These are phyloP conservation scores for Melipona quadrifasciata DNA, from an alignment of 1,140 invertebrate genomes.

Conservation along the genomic window DNA sequence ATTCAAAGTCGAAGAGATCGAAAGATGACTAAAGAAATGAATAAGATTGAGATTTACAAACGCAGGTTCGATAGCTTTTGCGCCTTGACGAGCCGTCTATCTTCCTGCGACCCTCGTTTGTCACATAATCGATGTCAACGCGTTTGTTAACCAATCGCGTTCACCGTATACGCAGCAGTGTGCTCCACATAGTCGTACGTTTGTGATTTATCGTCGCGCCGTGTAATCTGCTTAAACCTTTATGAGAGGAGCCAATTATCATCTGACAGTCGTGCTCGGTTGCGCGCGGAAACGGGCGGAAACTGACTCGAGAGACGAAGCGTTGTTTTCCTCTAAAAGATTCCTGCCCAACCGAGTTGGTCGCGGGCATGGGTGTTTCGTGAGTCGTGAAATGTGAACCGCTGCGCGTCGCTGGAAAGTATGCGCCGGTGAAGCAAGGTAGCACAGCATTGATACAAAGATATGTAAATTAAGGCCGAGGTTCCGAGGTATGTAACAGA, in stretches of 20 bases:
- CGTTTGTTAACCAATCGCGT: slow-evolving; percentile 28
- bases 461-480: slow-evolving; percentile 68
- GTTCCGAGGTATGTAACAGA: slow-evolving; percentile 57
- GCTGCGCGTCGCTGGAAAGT: slow-evolving; percentile 54
- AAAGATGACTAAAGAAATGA: neutral
- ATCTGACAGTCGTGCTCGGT: neutral
- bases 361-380: neutral
- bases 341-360: slow-evolving; percentile 4
- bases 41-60: neutral
- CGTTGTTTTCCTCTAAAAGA: neutral
- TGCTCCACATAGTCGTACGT: neutral
- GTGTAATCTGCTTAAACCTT: slow-evolving; percentile 4
- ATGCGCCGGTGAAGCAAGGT: slow-evolving; percentile 60
- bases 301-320: too few species aligned
- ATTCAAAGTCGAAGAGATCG: neutral
- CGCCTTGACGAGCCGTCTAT: neutral
- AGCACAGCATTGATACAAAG: slow-evolving; percentile 71
- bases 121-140: slow-evolving; percentile 38
- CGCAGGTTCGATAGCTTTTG: neutral
- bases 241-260: neutral
- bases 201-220: slow-evolving; percentile 9
- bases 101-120: slow-evolving; percentile 19
- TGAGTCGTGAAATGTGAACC: slow-evolving; percentile 61
- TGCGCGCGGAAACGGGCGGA: too few species aligned
- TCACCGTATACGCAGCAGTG: neutral